Base-by-base conservation (phyloP, 1,140 invertebrate species). In the Lasioglossum albipes region DNA sequence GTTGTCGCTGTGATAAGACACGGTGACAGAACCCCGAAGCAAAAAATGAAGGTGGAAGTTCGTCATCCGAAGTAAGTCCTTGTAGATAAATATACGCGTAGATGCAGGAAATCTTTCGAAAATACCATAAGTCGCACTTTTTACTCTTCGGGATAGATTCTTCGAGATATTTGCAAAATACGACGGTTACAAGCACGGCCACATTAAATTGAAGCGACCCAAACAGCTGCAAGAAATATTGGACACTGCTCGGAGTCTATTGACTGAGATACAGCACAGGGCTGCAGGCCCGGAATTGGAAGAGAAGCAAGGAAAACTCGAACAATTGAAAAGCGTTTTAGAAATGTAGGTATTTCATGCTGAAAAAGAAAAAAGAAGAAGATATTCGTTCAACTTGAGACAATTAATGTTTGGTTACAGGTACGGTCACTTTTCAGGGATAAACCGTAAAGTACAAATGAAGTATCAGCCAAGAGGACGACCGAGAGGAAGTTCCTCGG, bases 41-140 rank as follows among this genome's bases (percentile, higher is more conserved):
- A 99, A 93, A 99, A 99, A 94, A 99, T 99, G 99, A 99, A 99
- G 94, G 98, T 99, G 87, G 98, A 99, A 95, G 99, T 99, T n/a
- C 95, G 98, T 77, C 98, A 99, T 95, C 97, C 96, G 45, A 99
- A 98, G 97, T 94, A 67, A 72, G 75, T 20, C 62, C 27, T 41
- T 10, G 36, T 41, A 64, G 20, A 49, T 49, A 49, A 0, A 12
- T 10, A 12, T 10, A 45, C 1, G 10, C 45, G 45, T 49, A 36
- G 42, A 52, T 68, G 0, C 22, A 2, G 2, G 31, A 7, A 66
- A n/a, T 31, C 16, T 59, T 57, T 71, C 13, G 7, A 20, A 42
- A 45, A 6, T 4, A 7, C 10, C 3, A 52, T 31, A 1, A 7
- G 54, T 16, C 4, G 9, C 13, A 65, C 13, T 54, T 18, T 36